A percentile compares a stretch with the other conserved stretches of the same genome.
Conservation (phyloP, 2,888 invertebrate species). For the Bibio marci region DNA sequence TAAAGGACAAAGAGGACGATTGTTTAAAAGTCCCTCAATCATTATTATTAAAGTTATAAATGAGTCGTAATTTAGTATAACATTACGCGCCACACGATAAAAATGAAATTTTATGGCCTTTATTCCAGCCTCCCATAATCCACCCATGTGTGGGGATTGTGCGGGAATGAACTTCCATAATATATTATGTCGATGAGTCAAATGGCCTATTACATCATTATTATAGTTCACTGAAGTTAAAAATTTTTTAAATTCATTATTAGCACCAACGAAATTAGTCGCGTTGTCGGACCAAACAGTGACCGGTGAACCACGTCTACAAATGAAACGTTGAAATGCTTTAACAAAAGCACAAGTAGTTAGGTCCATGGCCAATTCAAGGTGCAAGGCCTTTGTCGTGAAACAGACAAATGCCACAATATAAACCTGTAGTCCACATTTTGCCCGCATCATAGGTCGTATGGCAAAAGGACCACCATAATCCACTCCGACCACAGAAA, state of each 20-base stretch:
- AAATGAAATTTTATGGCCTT: slow-evolving; percentile 16
- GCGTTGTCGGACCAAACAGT: slow-evolving; percentile 15
- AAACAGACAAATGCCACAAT: slow-evolving; percentile 14
- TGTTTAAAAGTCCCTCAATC: too few relatives aligned
- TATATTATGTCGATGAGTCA: background rate
- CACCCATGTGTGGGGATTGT: slow-evolving; percentile 15
- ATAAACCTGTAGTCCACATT: slow-evolving; percentile 8
- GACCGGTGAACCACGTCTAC: slow-evolving; percentile 13
- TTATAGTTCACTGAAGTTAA: too few relatives aligned
- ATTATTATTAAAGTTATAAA: too few relatives aligned
- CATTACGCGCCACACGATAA: slow-evolving; percentile 6
- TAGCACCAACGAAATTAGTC: slow-evolving; percentile 16
- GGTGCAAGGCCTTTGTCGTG: slow-evolving; percentile 9
- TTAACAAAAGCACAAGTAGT: slow-evolving; percentile 14
- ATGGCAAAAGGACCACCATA: slow-evolving; percentile 10
- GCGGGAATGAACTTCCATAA: slow-evolving; percentile 18
- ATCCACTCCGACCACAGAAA: slow-evolving; percentile 9
- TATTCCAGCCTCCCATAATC: slow-evolving; percentile 16
- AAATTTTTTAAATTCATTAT: background rate
- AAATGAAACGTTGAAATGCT: slow-evolving; percentile 13
- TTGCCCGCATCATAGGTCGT: too few relatives aligned
- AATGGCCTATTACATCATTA: too few relatives aligned
- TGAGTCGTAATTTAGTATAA: too few relatives aligned
- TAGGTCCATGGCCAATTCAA: slow-evolving; percentile 7
- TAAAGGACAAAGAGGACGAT: too few relatives aligned